phyloP scores from a whole-genome alignment of 2,797 vertebrate species.

The Sebastes iracundus region DNA sequence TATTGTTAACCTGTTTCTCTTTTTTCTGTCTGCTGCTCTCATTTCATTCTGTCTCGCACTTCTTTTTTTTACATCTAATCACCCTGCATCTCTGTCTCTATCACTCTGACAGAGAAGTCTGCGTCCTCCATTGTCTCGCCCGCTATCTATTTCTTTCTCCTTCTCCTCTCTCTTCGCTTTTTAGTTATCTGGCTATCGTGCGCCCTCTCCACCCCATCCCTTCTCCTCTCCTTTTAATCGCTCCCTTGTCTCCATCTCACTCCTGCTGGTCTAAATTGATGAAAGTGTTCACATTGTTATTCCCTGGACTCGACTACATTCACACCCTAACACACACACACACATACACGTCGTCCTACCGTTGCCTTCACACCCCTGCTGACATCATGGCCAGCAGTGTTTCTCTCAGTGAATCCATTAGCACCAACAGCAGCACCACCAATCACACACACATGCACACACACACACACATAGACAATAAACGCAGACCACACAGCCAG shows the following conservation, averaged over 20 bases:
- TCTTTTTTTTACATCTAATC: constrained; percentile 13
- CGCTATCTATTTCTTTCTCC: not conserved
- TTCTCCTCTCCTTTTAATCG: constrained; percentile 25
- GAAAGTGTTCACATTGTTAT: constrained; percentile 65
- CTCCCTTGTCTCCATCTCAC: constrained; percentile 47
- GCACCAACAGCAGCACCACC: constrained; percentile 46
- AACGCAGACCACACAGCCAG: constrained; percentile 13
- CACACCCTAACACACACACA: constrained; percentile 29
- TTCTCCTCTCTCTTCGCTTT: not conserved
- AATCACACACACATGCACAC: not conserved
- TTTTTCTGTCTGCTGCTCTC: not conserved
- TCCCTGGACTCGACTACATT: constrained; percentile 45
- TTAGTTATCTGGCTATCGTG: not conserved
- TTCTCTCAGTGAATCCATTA: constrained; percentile 72
- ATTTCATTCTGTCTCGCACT: constrained; percentile 11
- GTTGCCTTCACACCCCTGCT: constrained; percentile 77
- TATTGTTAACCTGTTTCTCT: constrained; percentile 12
- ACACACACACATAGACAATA: constrained; percentile 18
- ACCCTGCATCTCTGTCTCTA: constrained; percentile 2
- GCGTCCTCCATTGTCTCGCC: not conserved
- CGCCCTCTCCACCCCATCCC: too few relatives aligned
- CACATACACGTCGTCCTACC: not conserved
- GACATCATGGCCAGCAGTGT: constrained; percentile 67
- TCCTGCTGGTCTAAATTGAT: constrained; percentile 62
- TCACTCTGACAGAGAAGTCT: constrained; percentile 5